These are phyloP conservation scores for Clepsis dumicolana DNA, from an alignment of 2,888 invertebrate species.

Conservation along the genomic window DNA sequence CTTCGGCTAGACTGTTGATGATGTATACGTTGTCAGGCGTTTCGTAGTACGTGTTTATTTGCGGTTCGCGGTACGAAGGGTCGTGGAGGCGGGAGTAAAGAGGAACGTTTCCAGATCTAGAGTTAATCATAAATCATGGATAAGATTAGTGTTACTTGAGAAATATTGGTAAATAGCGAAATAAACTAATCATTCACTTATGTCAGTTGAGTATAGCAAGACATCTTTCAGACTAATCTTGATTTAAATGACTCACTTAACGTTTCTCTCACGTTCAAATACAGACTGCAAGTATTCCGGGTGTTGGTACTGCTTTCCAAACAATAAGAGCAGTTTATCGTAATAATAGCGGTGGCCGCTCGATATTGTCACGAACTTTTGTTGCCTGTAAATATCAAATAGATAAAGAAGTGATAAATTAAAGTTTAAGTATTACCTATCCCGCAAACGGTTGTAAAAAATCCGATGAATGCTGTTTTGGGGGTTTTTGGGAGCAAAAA, in stretches of 20 bases:
- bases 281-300: slow-evolving; percentile 71
- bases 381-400: slow-evolving; percentile 68
- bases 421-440: too few species aligned
- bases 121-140: slow-evolving; percentile 10
- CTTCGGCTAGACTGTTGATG: slow-evolving; percentile 86
- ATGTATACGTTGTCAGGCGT: slow-evolving; percentile 86
- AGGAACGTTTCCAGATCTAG: slow-evolving; percentile 52
- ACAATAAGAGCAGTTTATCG: slow-evolving; percentile 84
- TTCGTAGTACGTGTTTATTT: slow-evolving; percentile 52
- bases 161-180: too few species aligned
- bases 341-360: slow-evolving; percentile 76
- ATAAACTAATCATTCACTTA: too few species aligned
- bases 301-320: slow-evolving; percentile 86
- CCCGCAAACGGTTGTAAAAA: too few species aligned
- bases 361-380: slow-evolving; percentile 81
- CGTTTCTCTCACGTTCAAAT: slow-evolving; percentile 47
- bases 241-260: slow-evolving; percentile 51
- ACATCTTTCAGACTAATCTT: too few species aligned
- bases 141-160: too few species aligned
- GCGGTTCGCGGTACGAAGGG: slow-evolving; percentile 54
- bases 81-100: slow-evolving; percentile 64
- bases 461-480: too few species aligned
- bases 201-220: too few species aligned
- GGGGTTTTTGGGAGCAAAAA: too few species aligned
- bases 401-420: not conserved